These are phyloP conservation scores for Mongoloraphidia duomilia DNA, from an alignment of 2,888 invertebrate species.

Conservation along the genomic window DNA sequence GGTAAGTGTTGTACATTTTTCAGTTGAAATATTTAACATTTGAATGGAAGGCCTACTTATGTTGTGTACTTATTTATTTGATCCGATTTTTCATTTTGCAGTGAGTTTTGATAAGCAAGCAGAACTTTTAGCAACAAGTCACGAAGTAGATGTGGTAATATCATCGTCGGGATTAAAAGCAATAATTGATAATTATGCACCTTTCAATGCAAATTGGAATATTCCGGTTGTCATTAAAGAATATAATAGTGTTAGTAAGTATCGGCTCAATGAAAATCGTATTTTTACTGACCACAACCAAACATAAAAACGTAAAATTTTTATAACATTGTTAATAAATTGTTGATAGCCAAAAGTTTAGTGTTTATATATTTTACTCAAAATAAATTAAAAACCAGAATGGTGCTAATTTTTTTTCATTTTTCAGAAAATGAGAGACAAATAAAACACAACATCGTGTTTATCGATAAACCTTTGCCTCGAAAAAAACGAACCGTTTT, in stretches of 20 bases:
- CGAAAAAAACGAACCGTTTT: background rate
- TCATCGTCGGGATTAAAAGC: background rate
- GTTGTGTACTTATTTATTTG: background rate
- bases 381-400: background rate
- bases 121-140: background rate
- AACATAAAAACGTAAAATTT: no score
- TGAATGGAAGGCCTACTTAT: background rate
- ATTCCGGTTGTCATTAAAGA: background rate
- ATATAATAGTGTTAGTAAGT: background rate
- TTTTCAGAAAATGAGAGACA: background rate
- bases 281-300: no score
- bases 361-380: no score
- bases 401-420: background rate
- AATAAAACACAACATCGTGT: background rate
- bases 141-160: background rate
- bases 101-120: background rate
- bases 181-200: background rate
- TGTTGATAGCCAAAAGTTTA: no score
- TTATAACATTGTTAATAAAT: no score
- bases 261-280: no score
- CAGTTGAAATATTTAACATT: background rate
- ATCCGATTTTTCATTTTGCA: background rate
- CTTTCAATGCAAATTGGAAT: background rate
- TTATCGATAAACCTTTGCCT: background rate
- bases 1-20: background rate